These are phyloP conservation scores for Tachyglossus aculeatus DNA, from an alignment of 2,797 vertebrate species.

Conservation along the genomic window DNA sequence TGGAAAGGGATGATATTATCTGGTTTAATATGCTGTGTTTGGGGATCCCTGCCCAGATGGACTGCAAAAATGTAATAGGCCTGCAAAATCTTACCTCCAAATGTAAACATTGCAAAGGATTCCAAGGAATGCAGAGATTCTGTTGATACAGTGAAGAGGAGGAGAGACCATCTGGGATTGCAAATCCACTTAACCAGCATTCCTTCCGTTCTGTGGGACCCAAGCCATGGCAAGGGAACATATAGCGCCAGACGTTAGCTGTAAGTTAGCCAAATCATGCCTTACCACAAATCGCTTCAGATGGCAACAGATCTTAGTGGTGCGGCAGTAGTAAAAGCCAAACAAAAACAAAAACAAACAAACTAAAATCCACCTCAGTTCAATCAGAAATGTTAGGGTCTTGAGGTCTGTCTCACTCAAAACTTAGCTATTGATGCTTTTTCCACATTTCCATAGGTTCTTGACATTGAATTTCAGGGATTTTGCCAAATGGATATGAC, in stretches of 20 bases:
- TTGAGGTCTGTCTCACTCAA: background rate
- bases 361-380: background rate
- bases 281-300: constrained; percentile 23
- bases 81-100: constrained; percentile 10
- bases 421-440: background rate
- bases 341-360: background rate
- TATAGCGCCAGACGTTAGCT: constrained; percentile 32
- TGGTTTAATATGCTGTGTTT: background rate
- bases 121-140: constrained; percentile 21
- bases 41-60: background rate
- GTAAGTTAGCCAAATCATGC: constrained; percentile 34
- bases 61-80: background rate
- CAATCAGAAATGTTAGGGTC: background rate
- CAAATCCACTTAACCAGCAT: constrained; percentile 21
- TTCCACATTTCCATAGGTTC: background rate
- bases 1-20: background rate
- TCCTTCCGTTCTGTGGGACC: constrained; percentile 1
- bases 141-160: background rate
- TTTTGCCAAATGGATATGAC: too few species aligned
- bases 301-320: constrained; percentile 33
- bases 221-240: constrained; percentile 21
- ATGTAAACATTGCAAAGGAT: constrained; percentile 23
- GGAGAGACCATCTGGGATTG: constrained; percentile 6
- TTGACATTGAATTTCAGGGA: constrained; percentile 10
- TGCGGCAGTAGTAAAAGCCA: background rate